These are phyloP conservation scores for Parthenolecanium corni DNA, from an alignment of 2,888 invertebrate genomes.

Conservation along the genomic window DNA sequence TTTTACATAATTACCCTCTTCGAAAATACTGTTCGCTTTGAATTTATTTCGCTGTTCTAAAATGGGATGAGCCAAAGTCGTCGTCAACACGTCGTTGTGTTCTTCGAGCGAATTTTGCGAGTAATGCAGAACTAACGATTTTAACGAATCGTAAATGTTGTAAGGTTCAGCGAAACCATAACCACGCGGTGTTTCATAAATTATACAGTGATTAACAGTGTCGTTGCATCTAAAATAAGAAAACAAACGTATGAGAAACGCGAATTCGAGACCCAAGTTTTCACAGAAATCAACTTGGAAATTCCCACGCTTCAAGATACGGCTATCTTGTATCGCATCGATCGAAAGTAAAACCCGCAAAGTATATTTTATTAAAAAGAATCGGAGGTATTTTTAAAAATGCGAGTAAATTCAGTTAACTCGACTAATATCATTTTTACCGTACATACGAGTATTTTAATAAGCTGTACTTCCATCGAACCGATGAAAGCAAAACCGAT, in stretches of 20 bases:
- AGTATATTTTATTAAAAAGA: no score
- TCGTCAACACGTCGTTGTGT: slow-evolving; percentile 79
- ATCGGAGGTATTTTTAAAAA: no score
- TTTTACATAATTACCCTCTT: slow-evolving; percentile 22
- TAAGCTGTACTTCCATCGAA: no score
- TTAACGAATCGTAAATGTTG: slow-evolving; percentile 78
- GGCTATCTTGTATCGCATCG: no score
- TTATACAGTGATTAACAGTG: slow-evolving; percentile 83
- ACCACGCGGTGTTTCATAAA: slow-evolving; percentile 73
- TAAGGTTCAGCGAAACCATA: slow-evolving; percentile 92
- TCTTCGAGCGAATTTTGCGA: slow-evolving; percentile 84
- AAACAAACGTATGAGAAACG: background rate
- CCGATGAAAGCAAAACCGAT: no score
- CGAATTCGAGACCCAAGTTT: no score
- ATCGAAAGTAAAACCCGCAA: no score
- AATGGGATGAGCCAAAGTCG: slow-evolving; percentile 71
- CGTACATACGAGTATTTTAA: no score
- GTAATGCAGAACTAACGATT: slow-evolving; percentile 83
- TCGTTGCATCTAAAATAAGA: slow-evolving; percentile 55
- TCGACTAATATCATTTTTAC: no score
- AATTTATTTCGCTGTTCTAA: slow-evolving; percentile 39
- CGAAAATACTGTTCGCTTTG: slow-evolving; percentile 1
- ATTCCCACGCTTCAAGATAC: no score
- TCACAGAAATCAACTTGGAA: no score
- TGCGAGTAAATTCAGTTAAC: no score